Evolutionary conservation across 2,797 vertebrate genomes (phyloP), one percentile per base, ranked within the genome.

Genomic region (Hafferia zeledoni): DNA sequence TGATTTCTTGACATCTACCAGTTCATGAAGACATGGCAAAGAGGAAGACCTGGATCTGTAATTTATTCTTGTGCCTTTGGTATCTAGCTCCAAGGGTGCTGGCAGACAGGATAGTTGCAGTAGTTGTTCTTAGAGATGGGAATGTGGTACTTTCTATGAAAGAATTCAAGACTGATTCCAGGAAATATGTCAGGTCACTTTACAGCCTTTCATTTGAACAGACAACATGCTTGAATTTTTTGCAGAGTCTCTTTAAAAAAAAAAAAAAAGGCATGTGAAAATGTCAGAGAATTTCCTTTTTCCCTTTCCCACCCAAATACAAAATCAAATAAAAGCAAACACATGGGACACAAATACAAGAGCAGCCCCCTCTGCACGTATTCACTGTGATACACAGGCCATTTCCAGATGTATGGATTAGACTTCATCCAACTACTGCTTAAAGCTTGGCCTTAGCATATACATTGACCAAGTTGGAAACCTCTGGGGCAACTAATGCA

Each of bases 311-410:
- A 96, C 91, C 89, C 93, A 94, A 92, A 96, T 89, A 86, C 84
- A 96, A 95, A 96, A 95, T 94, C 90, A 95, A 96, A 93, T 94
- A 93, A 96, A 95, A 95, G 87, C 87, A 93, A 96, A 97, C 94
- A 97, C 89, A 92, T 95, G 91, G 89, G 87, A 87, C 79, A 87
- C 52, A 94, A 93, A 90, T 65, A 91, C 39, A 81, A 82, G 87
- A 69, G 55, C 93, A 89, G 39, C 75, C 87, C 47, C 68, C 53
- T 92, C 72, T 86, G 67, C 76, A 86, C 24, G 0, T 88, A 93
- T 71, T 81, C 1, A 3, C 65, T 83, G 57, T 55, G 79, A 65
- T 91, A 72, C 67, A 53, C 87, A 93, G 65, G 87, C 87, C 93
- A 79, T 79, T 95, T 92, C 93, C 94, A 96, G 92, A 91, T 94